Percentiles rank a stretch among this genome's conserved stretches.
Conservation (phyloP, 2,113 vertebrate species). For the Stercorarius parasiticus region DNA sequence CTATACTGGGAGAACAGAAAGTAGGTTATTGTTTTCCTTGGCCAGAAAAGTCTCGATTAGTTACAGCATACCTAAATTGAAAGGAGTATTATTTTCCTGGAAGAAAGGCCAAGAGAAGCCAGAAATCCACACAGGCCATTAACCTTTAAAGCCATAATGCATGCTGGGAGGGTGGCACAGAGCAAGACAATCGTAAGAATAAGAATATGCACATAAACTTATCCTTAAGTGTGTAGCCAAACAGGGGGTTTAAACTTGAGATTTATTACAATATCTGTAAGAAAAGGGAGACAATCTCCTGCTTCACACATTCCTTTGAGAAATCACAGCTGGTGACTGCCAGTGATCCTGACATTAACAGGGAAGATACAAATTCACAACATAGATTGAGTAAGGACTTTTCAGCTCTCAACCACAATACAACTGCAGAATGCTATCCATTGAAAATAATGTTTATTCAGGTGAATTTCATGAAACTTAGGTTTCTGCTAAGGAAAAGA, state of each 20-base stretch:
- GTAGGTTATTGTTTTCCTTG: not conserved
- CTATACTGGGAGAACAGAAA: not conserved
- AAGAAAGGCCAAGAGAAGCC: not conserved
- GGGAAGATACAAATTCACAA: not conserved
- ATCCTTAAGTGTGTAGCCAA: not conserved
- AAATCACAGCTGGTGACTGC: not conserved
- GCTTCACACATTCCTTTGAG: not conserved
- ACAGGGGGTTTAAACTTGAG: not conserved
- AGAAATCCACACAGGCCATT: not conserved
- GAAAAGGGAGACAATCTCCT: not conserved
- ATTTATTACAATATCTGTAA: not conserved
- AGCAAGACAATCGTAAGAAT: not conserved
- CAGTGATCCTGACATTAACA: not conserved
- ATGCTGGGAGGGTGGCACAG: not conserved
- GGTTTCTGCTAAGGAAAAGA: not conserved
- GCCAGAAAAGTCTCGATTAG: not conserved
- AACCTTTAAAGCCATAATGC: rapidly evolving
- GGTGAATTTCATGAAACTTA: not conserved
- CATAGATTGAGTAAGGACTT: not conserved
- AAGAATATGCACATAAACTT: not conserved
- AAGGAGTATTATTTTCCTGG: not conserved
- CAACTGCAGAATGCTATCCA: not conserved
- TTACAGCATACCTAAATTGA: not conserved
- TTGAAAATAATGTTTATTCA: not conserved
- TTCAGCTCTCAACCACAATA: not conserved